Evolutionary conservation across 2,113 vertebrate genomes (phyloP).

Genomic region (Phrynosoma platyrhinos): DNA sequence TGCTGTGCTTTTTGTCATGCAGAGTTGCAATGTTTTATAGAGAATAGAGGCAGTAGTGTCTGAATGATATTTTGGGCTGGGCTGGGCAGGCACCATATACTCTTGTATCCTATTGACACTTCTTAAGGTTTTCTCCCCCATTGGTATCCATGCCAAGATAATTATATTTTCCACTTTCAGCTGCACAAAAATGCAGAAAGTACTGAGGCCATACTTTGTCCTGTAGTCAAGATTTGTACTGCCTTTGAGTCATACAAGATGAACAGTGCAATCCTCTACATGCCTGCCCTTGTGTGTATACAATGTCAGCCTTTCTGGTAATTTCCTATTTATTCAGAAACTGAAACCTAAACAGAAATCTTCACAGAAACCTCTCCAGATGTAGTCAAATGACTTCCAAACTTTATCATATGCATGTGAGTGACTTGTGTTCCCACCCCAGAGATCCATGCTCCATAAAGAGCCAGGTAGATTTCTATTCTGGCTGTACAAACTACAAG

Average conservation of each 20-base stretch:
- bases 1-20: too few relatives aligned
- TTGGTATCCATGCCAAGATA: background rate
- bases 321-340: background rate
- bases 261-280: too few relatives aligned
- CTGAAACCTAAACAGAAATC: background rate
- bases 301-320: background rate
- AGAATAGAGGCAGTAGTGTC: background rate
- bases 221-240: background rate
- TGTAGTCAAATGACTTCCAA: background rate
- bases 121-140: background rate
- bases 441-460: background rate
- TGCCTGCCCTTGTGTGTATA: background rate
- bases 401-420: background rate
- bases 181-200: background rate
- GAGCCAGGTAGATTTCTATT: background rate
- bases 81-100: background rate
- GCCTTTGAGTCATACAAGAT: background rate
- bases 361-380: background rate
- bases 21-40: background rate
- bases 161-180: background rate
- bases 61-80: background rate
- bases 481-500: background rate
- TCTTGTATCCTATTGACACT: background rate
- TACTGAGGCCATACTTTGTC: background rate
- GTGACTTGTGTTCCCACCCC: background rate